Evolutionary conservation across 2,797 vertebrate genomes (phyloP), one percentile per base, ranked within the genome.

Genomic region (Pangasius mekongensis): DNA sequence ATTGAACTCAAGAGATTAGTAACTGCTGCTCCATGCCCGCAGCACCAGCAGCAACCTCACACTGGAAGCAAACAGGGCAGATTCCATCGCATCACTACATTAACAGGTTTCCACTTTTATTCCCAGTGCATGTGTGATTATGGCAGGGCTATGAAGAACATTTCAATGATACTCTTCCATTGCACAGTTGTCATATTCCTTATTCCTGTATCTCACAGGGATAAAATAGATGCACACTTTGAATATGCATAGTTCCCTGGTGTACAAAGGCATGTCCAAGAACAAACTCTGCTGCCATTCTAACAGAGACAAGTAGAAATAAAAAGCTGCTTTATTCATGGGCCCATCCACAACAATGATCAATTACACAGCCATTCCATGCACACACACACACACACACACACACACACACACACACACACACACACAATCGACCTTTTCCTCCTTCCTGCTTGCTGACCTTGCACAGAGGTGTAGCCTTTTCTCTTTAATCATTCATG

Each of bases 401-500:
- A 36, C 36, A 36, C 36, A 36, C 2, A 36, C 36, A 83, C 49
- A 71, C 22, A 83, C 24, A 36, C 36, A 36, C 36, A 36, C 2
- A 36, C 36, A 83, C 49, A 71, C 22, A 88, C 49, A 27, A 88
- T 93, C 88, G 86, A 95, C 94, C 94, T 94, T 93, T 95, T 92
- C 30, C 88, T 71, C 91, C 91, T 91, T 93, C 94, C 92, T 94
- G 93, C 92, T 91, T 87, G 91, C 93, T 95, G 94, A 95, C 94
- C 93, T 94, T 94, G 93, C 93, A 93, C 90, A 93, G 94, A 94
- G 90, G 91, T 92, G 92, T 93, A 92, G 89, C 69, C 92, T 90
- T 94, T 92, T 93, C 73, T 47, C 83, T 94, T 95, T 94, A 95
- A 95, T 95, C 94, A 95, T 96, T 95, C 92, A 95, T 94, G 91